Conservation (phyloP, 2,888 invertebrate genomes). For the Pelosia muscerda region DNA sequence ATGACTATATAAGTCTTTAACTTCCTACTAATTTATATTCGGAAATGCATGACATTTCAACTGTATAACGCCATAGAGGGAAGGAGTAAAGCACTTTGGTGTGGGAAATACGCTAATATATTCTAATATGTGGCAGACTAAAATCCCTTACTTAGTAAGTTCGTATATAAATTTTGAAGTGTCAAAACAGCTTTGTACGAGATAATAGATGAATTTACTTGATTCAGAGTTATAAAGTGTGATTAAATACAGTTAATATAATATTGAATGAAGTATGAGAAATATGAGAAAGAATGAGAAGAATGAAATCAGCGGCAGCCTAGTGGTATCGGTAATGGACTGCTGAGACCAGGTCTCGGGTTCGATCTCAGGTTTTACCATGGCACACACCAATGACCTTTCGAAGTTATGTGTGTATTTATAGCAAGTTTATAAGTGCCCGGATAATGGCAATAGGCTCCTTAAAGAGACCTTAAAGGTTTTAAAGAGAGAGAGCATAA, state of each 20-base stretch:
- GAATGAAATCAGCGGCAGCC: no score
- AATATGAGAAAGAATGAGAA: background rate
- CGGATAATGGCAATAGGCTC: no score
- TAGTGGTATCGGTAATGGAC: no score
- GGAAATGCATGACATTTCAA: background rate
- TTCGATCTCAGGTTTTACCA: no score
- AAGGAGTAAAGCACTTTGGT: constrained; percentile 17
- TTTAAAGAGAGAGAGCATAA: no score
- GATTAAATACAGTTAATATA: constrained; percentile 11
- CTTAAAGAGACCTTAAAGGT: no score
- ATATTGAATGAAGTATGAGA: constrained; percentile 1
- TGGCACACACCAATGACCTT: no score
- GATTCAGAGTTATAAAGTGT: constrained; percentile 6
- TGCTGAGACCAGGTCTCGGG: no score
- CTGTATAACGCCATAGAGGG: background rate
- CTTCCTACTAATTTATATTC: background rate
- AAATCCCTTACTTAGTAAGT: constrained; percentile 17
- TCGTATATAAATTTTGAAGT: constrained; percentile 19
- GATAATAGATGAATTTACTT: constrained; percentile 15
- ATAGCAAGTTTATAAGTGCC: no score
- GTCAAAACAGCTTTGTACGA: constrained; percentile 19
- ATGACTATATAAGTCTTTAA: background rate
- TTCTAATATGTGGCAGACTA: constrained; percentile 18
- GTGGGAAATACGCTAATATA: constrained; percentile 25
- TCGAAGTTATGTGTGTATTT: no score